Evolutionary conservation across 2,888 invertebrate species (phyloP).

Genomic region (Drosophila crucigera): DNA sequence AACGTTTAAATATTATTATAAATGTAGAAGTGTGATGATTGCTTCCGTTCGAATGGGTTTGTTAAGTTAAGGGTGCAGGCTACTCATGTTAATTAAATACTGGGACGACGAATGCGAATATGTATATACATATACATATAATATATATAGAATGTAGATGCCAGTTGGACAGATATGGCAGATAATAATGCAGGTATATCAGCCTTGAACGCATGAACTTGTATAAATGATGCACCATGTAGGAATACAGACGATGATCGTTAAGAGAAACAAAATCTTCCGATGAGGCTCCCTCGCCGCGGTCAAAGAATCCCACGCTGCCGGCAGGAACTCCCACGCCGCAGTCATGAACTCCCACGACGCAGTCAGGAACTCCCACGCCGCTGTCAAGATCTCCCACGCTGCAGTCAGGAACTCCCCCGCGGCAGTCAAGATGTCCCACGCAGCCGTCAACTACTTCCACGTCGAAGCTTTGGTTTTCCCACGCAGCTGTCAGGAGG

Average conservation of each 20-base stretch:
- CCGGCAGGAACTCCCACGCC: conserved; percentile 31
- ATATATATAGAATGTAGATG: conserved; percentile 33
- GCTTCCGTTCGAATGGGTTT: conserved; percentile 50
- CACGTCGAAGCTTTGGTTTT: conserved; percentile 37
- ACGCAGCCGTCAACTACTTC: conserved; percentile 34
- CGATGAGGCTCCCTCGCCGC: conserved; percentile 66
- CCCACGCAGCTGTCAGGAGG: conserved; percentile 67
- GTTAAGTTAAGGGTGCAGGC: conserved; percentile 52
- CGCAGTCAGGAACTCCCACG: conserved; percentile 64
- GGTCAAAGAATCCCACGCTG: conserved; percentile 15
- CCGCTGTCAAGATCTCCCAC: conserved; percentile 51
- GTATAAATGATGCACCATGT: conserved; percentile 4
- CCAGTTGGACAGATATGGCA: conserved; percentile 31
- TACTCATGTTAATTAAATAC: conserved; percentile 42
- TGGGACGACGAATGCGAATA: conserved; percentile 36
- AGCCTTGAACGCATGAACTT: conserved; percentile 66
- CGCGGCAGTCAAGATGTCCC: conserved; percentile 45
- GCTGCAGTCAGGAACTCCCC: conserved; percentile 31
- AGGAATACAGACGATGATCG: conserved; percentile 68
- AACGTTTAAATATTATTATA: conserved; percentile 42
- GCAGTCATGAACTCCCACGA: conserved; percentile 56
- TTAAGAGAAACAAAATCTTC: conserved; percentile 26
- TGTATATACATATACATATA: background rate
- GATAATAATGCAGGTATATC: conserved; percentile 60
- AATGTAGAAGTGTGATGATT: conserved; percentile 63